Percentiles rank a stretch among this genome's conserved stretches.
Conservation (phyloP, 2,797 vertebrate genomes). For the Ciconia nigra region DNA sequence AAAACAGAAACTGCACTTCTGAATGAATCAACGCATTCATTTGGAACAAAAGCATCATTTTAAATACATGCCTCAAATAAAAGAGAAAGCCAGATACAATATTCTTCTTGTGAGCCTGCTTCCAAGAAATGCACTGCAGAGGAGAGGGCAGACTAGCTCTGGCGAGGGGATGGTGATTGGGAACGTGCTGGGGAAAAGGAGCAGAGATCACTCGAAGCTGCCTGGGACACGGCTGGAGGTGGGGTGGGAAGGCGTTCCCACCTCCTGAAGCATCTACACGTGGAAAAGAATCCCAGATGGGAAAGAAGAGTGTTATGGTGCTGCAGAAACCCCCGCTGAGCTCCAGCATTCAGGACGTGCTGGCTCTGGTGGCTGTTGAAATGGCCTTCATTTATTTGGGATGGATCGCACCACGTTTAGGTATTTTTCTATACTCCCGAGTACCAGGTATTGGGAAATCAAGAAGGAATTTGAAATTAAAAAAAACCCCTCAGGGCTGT, state of each 20-base stretch:
- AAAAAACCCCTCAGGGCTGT: not conserved
- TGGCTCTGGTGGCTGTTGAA: not conserved
- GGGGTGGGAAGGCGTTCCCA: not conserved
- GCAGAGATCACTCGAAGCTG: not conserved
- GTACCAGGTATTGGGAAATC: not conserved
- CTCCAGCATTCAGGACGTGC: not conserved
- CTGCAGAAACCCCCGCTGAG: not conserved
- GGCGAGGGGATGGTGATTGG: rapidly evolving
- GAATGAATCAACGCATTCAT: slow-evolving; percentile 42
- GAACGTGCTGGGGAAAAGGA: not conserved
- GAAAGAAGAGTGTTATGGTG: not conserved
- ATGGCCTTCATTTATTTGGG: not conserved
- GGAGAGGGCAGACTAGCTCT: not conserved
- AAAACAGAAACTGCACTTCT: slow-evolving; percentile 56
- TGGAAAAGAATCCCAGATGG: not conserved
- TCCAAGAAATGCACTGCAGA: not conserved
- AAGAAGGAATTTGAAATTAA: not conserved
- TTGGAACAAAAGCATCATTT: slow-evolving; percentile 35
- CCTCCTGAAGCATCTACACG: not conserved
- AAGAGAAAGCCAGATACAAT: not conserved
- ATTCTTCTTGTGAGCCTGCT: not conserved
- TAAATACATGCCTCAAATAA: slow-evolving; percentile 6
- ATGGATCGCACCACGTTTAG: not conserved
- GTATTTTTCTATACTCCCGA: not conserved
- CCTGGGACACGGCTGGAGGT: not conserved